Percentiles rank a stretch among this genome's conserved stretches.
These are phyloP conservation scores for Drosophila hydei DNA, from an alignment of 1,140 invertebrate species.

Conservation along the genomic window DNA sequence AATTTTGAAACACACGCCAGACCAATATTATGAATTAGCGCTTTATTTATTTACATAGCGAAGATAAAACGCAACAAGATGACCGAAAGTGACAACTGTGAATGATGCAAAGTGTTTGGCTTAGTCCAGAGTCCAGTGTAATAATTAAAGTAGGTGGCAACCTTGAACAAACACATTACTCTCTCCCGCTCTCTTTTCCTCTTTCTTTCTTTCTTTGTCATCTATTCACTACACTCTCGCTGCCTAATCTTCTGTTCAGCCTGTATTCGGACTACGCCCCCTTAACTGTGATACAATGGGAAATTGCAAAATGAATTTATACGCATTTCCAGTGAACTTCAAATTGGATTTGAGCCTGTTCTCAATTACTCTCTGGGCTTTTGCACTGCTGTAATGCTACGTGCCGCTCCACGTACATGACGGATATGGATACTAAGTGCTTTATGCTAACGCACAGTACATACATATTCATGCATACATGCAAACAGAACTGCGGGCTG, in stretches of 20 bases:
- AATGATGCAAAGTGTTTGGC: slow-evolving; percentile 20
- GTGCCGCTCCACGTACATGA: slow-evolving; percentile 25
- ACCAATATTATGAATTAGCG: slow-evolving; percentile 36
- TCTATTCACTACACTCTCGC: not conserved
- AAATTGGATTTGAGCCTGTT: slow-evolving; percentile 35
- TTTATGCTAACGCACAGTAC: not conserved
- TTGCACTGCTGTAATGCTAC: slow-evolving; percentile 27
- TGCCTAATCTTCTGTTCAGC: not conserved
- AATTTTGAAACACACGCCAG: slow-evolving; percentile 43
- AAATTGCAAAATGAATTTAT: slow-evolving; percentile 16
- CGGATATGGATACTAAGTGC: not conserved
- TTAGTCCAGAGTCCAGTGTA: slow-evolving; percentile 2
- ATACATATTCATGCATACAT: not conserved
- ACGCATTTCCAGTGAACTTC: slow-evolving; percentile 6
- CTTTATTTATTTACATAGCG: slow-evolving; percentile 9
- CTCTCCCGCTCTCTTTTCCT: not conserved
- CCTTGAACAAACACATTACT: slow-evolving; percentile 9
- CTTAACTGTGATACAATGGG: not conserved
- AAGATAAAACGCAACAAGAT: slow-evolving; percentile 23
- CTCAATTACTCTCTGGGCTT: slow-evolving; percentile 19
- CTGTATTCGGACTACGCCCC: not conserved
- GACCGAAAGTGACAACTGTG: slow-evolving; percentile 23
- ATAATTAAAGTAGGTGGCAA: slow-evolving; percentile 6
- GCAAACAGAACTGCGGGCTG: not conserved
- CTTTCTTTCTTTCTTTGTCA: not conserved